phyloP scores from a whole-genome alignment of 2,888 invertebrate genomes.

The Drosophila helvetica region DNA sequence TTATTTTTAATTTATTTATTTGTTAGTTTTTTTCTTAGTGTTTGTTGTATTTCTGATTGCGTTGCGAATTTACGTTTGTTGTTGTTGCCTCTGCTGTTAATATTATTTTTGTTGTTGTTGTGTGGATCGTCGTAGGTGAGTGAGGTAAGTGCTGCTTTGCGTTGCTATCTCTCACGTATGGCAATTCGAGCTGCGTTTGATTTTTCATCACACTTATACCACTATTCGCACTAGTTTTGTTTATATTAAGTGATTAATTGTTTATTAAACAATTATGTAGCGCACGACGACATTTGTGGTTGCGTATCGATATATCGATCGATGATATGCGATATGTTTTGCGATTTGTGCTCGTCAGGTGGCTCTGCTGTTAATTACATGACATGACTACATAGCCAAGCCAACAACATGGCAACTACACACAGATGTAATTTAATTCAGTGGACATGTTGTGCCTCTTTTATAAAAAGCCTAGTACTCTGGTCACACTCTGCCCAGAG shows the following conservation, averaged over 20 bases:
- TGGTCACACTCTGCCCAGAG: no score
- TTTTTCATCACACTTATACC: constrained; percentile 14
- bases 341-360: no score
- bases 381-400: no score
- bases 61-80: constrained; percentile 66
- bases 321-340: neutral
- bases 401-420: no score
- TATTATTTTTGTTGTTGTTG: constrained; percentile 37
- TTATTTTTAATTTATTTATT: constrained; percentile 57
- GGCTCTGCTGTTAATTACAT: no score
- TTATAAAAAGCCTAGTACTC: no score
- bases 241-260: constrained; percentile 77
- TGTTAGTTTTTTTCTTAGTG: constrained; percentile 25
- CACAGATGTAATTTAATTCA: no score
- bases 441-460: no score
- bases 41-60: constrained; percentile 63
- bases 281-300: constrained; percentile 52
- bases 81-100: constrained; percentile 28
- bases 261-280: constrained; percentile 77
- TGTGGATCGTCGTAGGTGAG: constrained; percentile 15
- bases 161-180: constrained; percentile 37
- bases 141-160: constrained; percentile 37
- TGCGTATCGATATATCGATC: constrained; percentile 33
- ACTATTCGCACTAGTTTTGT: constrained; percentile 65
- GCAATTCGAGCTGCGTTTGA: constrained; percentile 3